Percentiles rank a stretch among this genome's conserved stretches.
Evolutionary conservation across 2,888 invertebrate genomes (phyloP).

Genomic region (Rhaphigaster nebulosa): DNA sequence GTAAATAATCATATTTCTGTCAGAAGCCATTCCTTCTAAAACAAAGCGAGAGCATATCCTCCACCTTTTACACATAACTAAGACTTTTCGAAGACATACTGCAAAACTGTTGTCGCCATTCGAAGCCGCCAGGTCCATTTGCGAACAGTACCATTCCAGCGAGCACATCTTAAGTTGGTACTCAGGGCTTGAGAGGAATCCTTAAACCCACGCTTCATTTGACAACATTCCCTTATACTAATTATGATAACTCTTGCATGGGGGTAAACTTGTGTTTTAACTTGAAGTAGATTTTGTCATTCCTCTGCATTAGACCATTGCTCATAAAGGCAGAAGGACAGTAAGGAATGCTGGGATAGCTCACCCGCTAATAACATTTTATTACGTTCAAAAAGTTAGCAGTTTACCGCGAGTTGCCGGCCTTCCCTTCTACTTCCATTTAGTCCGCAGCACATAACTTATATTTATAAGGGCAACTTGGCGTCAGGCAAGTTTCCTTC

Average conservation of each 20-base stretch:
- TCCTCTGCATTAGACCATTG: conserved; percentile 64
- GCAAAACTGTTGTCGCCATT: not conserved
- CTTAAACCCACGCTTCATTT: conserved; percentile 51
- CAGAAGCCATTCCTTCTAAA: not conserved
- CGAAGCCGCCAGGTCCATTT: conserved; percentile 8
- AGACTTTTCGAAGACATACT: not conserved
- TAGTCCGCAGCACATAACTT: conserved; percentile 52
- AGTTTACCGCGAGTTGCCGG: conserved; percentile 62
- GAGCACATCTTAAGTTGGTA: not conserved
- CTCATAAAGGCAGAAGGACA: conserved; percentile 62
- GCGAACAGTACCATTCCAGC: not conserved
- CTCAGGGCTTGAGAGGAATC: conserved; percentile 18
- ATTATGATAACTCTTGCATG: conserved; percentile 63
- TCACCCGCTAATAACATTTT: conserved; percentile 64
- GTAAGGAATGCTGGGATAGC: conserved; percentile 59
- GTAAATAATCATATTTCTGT: not conserved
- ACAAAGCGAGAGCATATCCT: not conserved
- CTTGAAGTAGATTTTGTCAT: conserved; percentile 65
- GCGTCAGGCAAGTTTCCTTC: conserved; percentile 31
- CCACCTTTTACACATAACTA: not conserved
- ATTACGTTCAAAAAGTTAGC: conserved; percentile 64
- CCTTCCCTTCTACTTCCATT: conserved; percentile 52
- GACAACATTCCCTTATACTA: conserved; percentile 58
- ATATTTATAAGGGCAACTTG: conserved; percentile 56
- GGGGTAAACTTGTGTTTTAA: conserved; percentile 63